phyloP scores from a whole-genome alignment of 92 coral and sea anemone species.

The Meandrina meandrites region DNA sequence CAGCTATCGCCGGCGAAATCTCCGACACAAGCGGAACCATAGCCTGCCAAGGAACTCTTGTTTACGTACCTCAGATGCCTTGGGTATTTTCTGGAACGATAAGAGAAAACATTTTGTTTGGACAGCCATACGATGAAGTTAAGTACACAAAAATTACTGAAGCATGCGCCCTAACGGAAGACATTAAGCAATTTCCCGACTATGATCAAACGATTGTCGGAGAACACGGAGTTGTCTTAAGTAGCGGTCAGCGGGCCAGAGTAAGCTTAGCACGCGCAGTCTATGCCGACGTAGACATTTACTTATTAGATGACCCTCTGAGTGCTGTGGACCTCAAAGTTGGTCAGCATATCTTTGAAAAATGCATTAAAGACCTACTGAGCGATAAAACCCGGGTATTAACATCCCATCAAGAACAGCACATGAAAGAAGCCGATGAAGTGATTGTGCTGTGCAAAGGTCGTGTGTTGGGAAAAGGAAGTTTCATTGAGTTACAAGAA shows the following conservation, averaged over 20 bases:
- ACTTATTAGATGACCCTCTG: too few species aligned
- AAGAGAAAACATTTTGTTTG: constrained; percentile 42
- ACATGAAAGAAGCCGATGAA: too few species aligned
- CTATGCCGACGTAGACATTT: too few species aligned
- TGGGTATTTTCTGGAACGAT: constrained; percentile 57
- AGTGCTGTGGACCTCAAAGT: too few species aligned
- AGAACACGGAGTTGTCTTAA: background rate
- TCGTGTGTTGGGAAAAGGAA: too few species aligned
- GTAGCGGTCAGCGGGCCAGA: background rate
- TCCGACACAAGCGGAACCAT: constrained; percentile 20
- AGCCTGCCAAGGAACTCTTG: constrained; percentile 10
- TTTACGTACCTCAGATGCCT: constrained; percentile 52
- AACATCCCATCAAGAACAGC: too few species aligned
- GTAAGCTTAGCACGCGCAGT: too few species aligned
- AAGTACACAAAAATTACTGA: constrained; percentile 47
- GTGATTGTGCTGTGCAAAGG: too few species aligned
- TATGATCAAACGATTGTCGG: background rate
- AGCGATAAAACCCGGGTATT: too few species aligned
- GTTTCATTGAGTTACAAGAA: too few species aligned
- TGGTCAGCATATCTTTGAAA: too few species aligned
- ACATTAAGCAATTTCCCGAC: background rate
- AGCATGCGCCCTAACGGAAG: constrained; percentile 46
- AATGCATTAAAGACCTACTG: too few species aligned
- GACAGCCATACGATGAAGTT: constrained; percentile 35
- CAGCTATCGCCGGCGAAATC: constrained; percentile 41